Evolutionary conservation across 2,888 invertebrate species (phyloP).

Genomic region (Tenodera sinensis): DNA sequence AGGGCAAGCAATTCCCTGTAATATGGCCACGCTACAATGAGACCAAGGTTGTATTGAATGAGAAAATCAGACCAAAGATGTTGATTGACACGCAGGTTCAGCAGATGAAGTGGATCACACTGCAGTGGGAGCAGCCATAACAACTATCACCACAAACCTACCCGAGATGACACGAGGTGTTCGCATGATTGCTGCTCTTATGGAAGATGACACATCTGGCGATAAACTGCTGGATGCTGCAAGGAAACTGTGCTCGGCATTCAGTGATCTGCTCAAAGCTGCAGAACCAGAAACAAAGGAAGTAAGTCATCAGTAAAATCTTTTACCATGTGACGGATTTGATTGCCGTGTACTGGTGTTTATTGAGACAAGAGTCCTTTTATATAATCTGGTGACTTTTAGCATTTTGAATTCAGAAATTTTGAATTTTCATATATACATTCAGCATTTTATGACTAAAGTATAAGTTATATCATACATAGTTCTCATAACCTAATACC

Average conservation of each 20-base stretch:
- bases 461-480: too few species aligned
- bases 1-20: too few species aligned
- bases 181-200: constrained; percentile 90
- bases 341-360: too few species aligned
- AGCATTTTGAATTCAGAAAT: too few species aligned
- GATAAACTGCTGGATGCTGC: constrained; percentile 89
- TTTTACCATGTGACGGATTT: not conserved
- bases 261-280: constrained; percentile 89
- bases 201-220: constrained; percentile 81
- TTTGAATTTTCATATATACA: too few species aligned
- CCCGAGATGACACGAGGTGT: constrained; percentile 95
- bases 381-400: too few species aligned
- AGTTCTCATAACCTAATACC: too few species aligned
- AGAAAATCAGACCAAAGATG: not conserved
- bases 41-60: too few species aligned
- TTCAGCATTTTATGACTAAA: too few species aligned
- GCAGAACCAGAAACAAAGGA: constrained; percentile 93
- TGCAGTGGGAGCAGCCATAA: constrained; percentile 94
- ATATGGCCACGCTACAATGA: too few species aligned
- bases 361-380: too few species aligned
- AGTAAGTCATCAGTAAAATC: constrained; percentile 44
- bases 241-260: constrained; percentile 85
- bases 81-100: constrained; percentile 48
- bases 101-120: constrained; percentile 92
- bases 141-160: constrained; percentile 93